Conservation (phyloP, 2,888 invertebrate species). For the Capitulum mitella region DNA sequence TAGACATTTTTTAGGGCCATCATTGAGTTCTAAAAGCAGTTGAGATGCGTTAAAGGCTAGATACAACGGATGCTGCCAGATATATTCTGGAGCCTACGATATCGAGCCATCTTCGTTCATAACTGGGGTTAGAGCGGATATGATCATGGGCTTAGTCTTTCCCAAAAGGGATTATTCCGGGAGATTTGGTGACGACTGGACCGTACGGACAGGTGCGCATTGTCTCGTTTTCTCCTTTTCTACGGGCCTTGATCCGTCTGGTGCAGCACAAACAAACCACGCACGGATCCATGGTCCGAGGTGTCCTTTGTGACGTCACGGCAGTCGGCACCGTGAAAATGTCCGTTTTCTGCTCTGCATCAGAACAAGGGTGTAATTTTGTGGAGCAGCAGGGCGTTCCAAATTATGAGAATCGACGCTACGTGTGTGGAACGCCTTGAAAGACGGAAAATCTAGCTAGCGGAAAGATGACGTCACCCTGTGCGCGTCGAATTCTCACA, state of each 20-base stretch:
- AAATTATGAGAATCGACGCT: not conserved
- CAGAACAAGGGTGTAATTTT: not conserved
- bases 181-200: not conserved
- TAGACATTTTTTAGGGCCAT: too few species aligned
- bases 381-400: not conserved
- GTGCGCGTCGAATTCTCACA: not conserved
- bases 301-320: not conserved
- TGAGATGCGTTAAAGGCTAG: too few species aligned
- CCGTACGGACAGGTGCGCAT: not conserved
- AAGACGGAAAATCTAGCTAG: not conserved
- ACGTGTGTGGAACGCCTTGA: not conserved
- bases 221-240: not conserved
- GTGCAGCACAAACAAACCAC: not conserved
- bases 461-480: not conserved
- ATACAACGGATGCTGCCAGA: too few species aligned
- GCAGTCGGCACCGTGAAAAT: not conserved
- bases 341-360: constrained; percentile 8
- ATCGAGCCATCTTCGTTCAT: too few species aligned
- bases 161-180: not conserved
- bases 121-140: not conserved
- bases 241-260: not conserved
- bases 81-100: too few species aligned
- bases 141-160: not conserved
- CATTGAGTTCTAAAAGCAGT: too few species aligned
- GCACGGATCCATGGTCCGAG: not conserved